phyloP scores from a whole-genome alignment of 2,113 vertebrate species.

The Podilymbus podiceps region DNA sequence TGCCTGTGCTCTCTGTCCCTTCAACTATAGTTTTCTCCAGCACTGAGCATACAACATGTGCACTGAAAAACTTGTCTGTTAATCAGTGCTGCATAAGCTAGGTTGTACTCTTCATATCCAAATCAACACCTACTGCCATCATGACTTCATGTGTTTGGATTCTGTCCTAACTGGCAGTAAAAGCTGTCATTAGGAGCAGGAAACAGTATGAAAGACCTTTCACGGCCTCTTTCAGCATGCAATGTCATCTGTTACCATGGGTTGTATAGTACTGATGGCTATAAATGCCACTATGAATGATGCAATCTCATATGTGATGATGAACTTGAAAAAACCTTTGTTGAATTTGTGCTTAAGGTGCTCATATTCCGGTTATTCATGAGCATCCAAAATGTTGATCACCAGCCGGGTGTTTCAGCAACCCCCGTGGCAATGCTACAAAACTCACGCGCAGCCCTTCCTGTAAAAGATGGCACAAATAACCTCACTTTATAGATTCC shows the following conservation, averaged over 20 bases:
- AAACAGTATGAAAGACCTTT: constrained; percentile 70
- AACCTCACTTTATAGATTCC: constrained; percentile 32
- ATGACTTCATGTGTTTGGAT: constrained; percentile 66
- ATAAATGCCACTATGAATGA: constrained; percentile 73
- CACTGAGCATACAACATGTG: neutral
- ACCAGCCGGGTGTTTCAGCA: constrained; percentile 45
- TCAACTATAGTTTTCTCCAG: neutral
- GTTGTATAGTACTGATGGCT: constrained; percentile 71
- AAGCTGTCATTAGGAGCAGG: constrained; percentile 68
- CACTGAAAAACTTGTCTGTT: neutral
- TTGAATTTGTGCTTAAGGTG: constrained; percentile 69
- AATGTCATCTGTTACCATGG: constrained; percentile 74
- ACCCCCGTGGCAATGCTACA: neutral
- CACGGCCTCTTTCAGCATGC: constrained; percentile 70
- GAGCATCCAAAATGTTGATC: constrained; percentile 60
- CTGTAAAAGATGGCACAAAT: constrained; percentile 48
- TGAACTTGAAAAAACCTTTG: constrained; percentile 67
- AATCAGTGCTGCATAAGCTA: constrained; percentile 3
- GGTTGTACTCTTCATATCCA: constrained; percentile 58
- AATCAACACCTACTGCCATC: constrained; percentile 63
- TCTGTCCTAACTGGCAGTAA: constrained; percentile 68
- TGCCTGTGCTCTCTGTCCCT: neutral
- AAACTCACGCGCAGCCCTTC: constrained; percentile 1
- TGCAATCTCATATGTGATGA: constrained; percentile 70
- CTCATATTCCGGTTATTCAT: constrained; percentile 54